phyloP scores from a whole-genome alignment of 2,888 invertebrate genomes.

The Rhimphoctona megacephalus region DNA sequence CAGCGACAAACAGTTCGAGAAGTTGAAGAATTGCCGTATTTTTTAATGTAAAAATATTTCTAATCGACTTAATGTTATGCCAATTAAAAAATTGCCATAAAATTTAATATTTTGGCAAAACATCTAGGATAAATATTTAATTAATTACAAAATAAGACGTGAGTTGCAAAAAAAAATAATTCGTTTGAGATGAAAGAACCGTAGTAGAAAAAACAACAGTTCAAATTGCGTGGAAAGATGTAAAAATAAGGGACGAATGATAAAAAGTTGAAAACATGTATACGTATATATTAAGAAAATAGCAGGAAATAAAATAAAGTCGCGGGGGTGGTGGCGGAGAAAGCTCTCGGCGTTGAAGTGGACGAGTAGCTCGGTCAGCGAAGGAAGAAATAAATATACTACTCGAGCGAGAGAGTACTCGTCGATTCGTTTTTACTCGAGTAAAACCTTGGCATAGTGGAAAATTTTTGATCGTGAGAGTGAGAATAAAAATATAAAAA shows the following conservation, averaged over 20 bases:
- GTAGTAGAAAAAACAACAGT: too few species aligned
- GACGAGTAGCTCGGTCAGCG: slow-evolving; percentile 38
- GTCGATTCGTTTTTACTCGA: slow-evolving; percentile 61
- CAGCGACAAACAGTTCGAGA: not conserved
- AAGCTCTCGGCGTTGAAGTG: slow-evolving; percentile 42
- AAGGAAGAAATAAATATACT: slow-evolving; percentile 28
- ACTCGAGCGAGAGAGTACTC: slow-evolving; percentile 43
- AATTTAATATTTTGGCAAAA: too few species aligned
- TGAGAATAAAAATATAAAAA: slow-evolving; percentile 51
- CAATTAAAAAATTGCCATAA: too few species aligned
- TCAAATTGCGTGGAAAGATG: not conserved
- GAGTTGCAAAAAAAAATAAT: too few species aligned
- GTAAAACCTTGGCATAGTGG: slow-evolving; percentile 61
- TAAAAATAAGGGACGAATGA: not conserved
- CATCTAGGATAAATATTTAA: too few species aligned
- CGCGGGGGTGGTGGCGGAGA: not conserved
- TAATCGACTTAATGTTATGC: too few species aligned
- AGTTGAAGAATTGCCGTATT: not conserved
- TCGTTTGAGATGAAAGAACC: too few species aligned
- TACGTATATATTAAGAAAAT: not conserved
- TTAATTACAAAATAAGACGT: too few species aligned
- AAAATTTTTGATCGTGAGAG: slow-evolving; percentile 59
- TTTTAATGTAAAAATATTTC: not conserved
- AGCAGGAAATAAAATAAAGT: not conserved
- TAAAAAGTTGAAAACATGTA: not conserved